A percentile compares a stretch with the other conserved stretches of the same genome.
These are phyloP conservation scores for Micromys minutus DNA, from an alignment of 2,113 vertebrate species.

Conservation along the genomic window DNA sequence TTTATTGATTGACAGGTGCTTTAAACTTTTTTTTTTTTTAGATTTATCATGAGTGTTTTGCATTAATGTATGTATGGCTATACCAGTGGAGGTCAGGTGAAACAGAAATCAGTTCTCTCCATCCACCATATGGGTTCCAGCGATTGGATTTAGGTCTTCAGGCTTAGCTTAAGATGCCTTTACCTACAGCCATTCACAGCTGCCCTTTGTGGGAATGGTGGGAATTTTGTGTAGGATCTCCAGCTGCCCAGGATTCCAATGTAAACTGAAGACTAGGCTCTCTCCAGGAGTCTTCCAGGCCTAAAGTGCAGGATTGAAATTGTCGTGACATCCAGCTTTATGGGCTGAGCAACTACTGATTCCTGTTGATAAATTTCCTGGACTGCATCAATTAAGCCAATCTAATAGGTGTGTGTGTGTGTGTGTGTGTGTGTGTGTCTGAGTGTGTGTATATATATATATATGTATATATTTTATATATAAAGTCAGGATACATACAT, in stretches of 20 bases:
- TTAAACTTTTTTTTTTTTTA: background rate
- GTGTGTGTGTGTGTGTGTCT: no score
- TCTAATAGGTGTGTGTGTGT: no score
- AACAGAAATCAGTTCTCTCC: background rate
- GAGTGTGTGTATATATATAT: no score
- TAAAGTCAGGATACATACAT: no score
- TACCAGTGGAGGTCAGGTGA: background rate
- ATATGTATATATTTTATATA: no score
- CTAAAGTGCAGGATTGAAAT: background rate
- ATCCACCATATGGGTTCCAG: background rate
- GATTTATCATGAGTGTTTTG: no score
- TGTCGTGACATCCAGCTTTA: background rate
- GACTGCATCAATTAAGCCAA: background rate
- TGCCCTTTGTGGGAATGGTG: background rate
- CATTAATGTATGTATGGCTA: background rate
- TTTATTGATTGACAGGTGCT: background rate
- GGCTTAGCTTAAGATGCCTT: background rate
- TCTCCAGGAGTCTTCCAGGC: background rate
- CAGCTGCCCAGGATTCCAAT: background rate
- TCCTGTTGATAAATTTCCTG: background rate
- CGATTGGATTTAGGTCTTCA: background rate
- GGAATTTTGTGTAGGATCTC: no score
- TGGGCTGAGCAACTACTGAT: background rate
- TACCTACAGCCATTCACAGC: background rate
- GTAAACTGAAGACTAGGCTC: background rate